Evolutionary conservation across 1,140 invertebrate genomes (phyloP).

Genomic region (Zaprionus africanus): DNA sequence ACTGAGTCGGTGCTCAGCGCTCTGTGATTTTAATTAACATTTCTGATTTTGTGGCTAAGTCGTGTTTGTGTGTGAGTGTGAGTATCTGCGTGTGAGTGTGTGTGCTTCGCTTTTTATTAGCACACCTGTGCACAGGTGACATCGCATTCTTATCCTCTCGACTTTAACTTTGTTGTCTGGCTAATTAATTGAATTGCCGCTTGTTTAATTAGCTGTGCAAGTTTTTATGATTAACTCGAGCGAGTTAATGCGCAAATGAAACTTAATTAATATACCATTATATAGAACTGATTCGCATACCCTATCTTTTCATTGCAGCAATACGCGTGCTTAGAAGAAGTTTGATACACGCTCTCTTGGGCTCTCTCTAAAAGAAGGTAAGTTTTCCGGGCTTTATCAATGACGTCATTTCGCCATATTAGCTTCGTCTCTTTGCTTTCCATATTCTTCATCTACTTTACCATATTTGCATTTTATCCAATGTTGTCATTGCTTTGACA

Average conservation of each 20-base stretch:
- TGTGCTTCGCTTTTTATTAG: conserved; percentile 56
- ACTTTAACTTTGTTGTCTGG: conserved; percentile 52
- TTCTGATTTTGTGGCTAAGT: conserved; percentile 75
- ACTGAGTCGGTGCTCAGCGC: conserved; percentile 55
- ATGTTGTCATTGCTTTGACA: conserved; percentile 45
- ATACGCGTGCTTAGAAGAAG: conserved; percentile 1
- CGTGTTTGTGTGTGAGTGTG: neutral
- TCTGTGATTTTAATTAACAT: conserved; percentile 81
- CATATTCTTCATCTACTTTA: neutral
- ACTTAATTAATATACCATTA: neutral
- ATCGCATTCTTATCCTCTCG: conserved; percentile 34
- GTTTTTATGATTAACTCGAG: conserved; percentile 49
- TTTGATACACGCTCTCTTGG: neutral
- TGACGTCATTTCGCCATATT: conserved; percentile 5
- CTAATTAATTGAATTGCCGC: conserved; percentile 77
- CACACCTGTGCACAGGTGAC: conserved; percentile 62
- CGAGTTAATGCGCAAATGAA: conserved; percentile 28
- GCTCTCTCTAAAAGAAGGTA: conserved; percentile 37
- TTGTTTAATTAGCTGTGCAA: conserved; percentile 68
- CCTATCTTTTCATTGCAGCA: conserved; percentile 51
- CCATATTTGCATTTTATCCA: conserved; percentile 1
- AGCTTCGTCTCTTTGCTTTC: neutral
- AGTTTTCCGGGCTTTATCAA: conserved; percentile 24
- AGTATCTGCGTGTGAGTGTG: neutral
- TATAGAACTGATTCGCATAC: neutral